phyloP scores from a whole-genome alignment of 1,140 invertebrate species.

The Ips nitidus region DNA sequence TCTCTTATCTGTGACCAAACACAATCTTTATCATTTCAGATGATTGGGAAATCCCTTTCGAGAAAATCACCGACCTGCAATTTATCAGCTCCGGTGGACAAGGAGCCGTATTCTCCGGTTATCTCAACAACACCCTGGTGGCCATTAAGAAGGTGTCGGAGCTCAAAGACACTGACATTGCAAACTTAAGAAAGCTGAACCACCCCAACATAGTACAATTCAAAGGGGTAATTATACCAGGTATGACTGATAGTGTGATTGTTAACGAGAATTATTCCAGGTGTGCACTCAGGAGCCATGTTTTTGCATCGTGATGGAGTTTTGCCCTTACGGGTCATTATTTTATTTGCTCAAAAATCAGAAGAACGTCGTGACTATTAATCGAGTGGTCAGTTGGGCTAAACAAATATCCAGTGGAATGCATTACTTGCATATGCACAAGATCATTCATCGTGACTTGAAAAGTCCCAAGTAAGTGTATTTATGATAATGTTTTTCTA shows the following conservation, averaged over 20 bases:
- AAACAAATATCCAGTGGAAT: constrained; percentile 95
- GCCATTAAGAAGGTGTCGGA: constrained; percentile 97
- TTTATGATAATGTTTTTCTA: not conserved
- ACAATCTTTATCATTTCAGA: constrained; percentile 54
- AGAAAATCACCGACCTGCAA: constrained; percentile 85
- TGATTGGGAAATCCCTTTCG: constrained; percentile 95
- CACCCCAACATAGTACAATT: constrained; percentile 97
- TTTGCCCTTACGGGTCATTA: constrained; percentile 91
- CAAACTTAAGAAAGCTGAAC: constrained; percentile 90
- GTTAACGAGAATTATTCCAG: constrained; percentile 3
- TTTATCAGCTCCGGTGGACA: constrained; percentile 96
- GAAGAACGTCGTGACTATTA: constrained; percentile 78
- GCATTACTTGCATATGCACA: constrained; percentile 93
- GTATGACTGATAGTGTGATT: not conserved
- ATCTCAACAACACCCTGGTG: constrained; percentile 79
- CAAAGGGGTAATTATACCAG: constrained; percentile 59
- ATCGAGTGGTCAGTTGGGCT: constrained; percentile 86
- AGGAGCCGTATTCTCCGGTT: constrained; percentile 92
- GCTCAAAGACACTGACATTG: constrained; percentile 92
- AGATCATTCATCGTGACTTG: constrained; percentile 97
- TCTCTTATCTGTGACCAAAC: too few species aligned
- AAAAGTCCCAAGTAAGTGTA: constrained; percentile 90
- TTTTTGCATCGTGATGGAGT: constrained; percentile 98
- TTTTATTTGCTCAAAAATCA: constrained; percentile 81
- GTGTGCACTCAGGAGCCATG: constrained; percentile 79